Percentiles rank a stretch among this genome's conserved stretches.
These are phyloP conservation scores for Fabriciana adippe DNA, from an alignment of 2,888 invertebrate genomes.

Conservation along the genomic window DNA sequence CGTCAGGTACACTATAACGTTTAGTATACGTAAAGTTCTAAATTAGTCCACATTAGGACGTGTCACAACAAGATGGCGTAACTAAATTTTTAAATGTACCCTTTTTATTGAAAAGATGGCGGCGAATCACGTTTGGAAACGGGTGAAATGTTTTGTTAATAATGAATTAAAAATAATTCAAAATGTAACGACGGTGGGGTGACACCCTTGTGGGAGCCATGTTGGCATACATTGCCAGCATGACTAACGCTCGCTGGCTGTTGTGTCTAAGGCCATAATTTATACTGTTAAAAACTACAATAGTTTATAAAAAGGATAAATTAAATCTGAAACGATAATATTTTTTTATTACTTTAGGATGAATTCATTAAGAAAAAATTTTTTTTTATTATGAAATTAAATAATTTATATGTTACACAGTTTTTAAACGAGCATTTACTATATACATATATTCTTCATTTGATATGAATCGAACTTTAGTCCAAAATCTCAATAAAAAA, in stretches of 20 bases:
- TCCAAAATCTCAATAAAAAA: too few relatives aligned
- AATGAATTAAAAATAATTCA: constrained; percentile 78
- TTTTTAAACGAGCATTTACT: too few relatives aligned
- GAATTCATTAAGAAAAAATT: too few relatives aligned
- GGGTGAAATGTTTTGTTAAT: constrained; percentile 80
- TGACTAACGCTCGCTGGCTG: constrained; percentile 54
- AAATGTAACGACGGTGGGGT: constrained; percentile 60
- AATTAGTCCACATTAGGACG: constrained; percentile 53
- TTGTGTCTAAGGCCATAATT: constrained; percentile 9
- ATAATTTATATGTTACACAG: too few relatives aligned
- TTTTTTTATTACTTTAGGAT: neutral
- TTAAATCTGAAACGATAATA: neutral
- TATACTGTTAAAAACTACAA: constrained; percentile 2
- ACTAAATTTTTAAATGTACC: constrained; percentile 40
- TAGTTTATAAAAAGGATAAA: neutral
- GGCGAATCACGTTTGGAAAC: constrained; percentile 79
- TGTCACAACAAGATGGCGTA: constrained; percentile 62
- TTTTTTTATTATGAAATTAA: too few relatives aligned
- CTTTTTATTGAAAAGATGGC: constrained; percentile 62
- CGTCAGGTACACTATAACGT: neutral
- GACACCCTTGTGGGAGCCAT: constrained; percentile 60
- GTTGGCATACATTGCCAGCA: constrained; percentile 73
- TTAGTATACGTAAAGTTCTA: constrained; percentile 36
- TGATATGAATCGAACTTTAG: too few relatives aligned
- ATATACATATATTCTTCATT: too few relatives aligned